These are phyloP conservation scores for Archegozetes longisetosus DNA, from an alignment of 1,140 invertebrate genomes.

Conservation along the genomic window DNA sequence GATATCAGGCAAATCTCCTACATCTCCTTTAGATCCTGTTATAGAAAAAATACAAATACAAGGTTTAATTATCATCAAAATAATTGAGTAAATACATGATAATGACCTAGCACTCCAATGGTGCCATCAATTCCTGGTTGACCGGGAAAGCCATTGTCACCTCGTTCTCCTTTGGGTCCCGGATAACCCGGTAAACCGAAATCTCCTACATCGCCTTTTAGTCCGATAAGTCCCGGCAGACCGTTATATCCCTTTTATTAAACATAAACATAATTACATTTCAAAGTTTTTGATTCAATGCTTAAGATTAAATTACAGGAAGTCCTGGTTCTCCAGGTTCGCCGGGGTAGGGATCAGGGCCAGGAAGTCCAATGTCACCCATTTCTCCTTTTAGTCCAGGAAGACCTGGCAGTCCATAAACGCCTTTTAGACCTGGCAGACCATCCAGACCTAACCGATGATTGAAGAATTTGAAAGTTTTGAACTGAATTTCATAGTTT, in stretches of 20 bases:
- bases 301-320: neutral
- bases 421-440: slow-evolving; percentile 16
- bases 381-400: slow-evolving; percentile 12
- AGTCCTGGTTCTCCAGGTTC: neutral
- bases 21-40: neutral
- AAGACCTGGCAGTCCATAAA: slow-evolving; percentile 18
- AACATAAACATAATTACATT: neutral
- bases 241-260: neutral
- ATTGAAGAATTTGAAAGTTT: neutral
- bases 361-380: slow-evolving; percentile 9
- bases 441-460: neutral
- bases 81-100: neutral
- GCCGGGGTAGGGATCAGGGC: neutral
- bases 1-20: neutral
- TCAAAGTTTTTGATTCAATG: neutral
- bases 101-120: neutral
- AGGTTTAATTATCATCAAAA: neutral
- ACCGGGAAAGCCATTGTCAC: slow-evolving; percentile 5
- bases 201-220: neutral
- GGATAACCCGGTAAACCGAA: slow-evolving; percentile 7
- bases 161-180: slow-evolving; percentile 12
- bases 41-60: neutral
- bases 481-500: neutral
- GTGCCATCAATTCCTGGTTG: neutral
- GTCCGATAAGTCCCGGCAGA: slow-evolving; percentile 1